phyloP scores from a whole-genome alignment of 1,140 invertebrate genomes.

The Neodiprion pinetum region DNA sequence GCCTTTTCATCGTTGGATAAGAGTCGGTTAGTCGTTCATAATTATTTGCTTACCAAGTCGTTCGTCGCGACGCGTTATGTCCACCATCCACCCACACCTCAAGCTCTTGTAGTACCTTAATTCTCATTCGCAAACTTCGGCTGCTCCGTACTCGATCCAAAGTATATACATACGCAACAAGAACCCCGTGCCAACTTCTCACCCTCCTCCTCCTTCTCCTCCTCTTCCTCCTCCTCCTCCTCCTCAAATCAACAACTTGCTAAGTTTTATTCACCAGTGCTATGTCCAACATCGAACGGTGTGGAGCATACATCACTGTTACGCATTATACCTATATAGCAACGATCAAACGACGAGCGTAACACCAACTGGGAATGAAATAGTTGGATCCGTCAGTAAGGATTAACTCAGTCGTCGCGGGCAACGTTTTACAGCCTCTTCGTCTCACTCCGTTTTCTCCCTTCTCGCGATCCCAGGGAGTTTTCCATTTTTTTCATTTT shows the following conservation, averaged over 20 bases:
- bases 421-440: conserved; percentile 27
- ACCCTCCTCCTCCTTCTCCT: too few species aligned
- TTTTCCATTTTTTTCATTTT: conserved; percentile 2
- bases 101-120: neutral
- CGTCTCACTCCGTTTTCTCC: neutral
- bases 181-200: too few species aligned
- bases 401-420: conserved; percentile 50
- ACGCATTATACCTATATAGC: conserved; percentile 20
- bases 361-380: conserved; percentile 50
- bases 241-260: neutral
- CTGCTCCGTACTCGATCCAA: too few species aligned
- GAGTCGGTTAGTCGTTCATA: too few species aligned
- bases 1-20: too few species aligned
- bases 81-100: neutral
- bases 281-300: conserved; percentile 14
- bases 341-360: conserved; percentile 11
- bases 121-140: neutral
- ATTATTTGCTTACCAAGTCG: neutral
- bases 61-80: neutral
- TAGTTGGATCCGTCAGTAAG: conserved; percentile 55
- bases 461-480: neutral
- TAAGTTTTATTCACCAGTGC: neutral
- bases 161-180: too few species aligned
- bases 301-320: conserved; percentile 24
- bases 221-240: too few species aligned